These are phyloP conservation scores for Ophioninae sp. DNA, from an alignment of 2,888 invertebrate species.

Conservation along the genomic window DNA sequence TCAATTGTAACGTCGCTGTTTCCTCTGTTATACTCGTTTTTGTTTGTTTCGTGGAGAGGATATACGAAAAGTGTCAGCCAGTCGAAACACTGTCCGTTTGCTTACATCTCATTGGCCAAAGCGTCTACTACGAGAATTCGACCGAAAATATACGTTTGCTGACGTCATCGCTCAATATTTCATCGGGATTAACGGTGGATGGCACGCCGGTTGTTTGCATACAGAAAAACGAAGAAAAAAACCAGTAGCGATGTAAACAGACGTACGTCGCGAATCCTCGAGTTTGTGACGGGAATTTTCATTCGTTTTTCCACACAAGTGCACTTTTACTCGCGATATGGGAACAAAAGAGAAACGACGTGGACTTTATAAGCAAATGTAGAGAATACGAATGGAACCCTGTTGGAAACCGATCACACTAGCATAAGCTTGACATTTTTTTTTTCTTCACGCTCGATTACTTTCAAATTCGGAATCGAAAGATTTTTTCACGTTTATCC, in stretches of 20 bases:
- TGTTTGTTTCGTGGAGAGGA: neutral
- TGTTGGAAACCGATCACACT: neutral
- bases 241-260: neutral
- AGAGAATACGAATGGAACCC: neutral
- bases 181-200: neutral
- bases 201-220: slow-evolving; percentile 6
- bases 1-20: neutral
- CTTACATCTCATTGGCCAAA: neutral
- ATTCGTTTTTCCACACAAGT: slow-evolving; percentile 21
- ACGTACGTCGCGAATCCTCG: neutral
- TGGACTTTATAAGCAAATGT: neutral
- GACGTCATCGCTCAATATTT: slow-evolving; percentile 8
- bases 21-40: neutral
- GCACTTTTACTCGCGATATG: neutral
- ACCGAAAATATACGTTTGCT: neutral
- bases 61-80: neutral
- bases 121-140: neutral
- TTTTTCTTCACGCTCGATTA: too few relatives aligned
- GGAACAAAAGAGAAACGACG: neutral
- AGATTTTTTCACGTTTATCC: too few relatives aligned
- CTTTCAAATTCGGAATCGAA: too few relatives aligned
- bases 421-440: neutral
- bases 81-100: neutral
- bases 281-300: slow-evolving; percentile 29
- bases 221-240: slow-evolving; percentile 2